Base-by-base conservation (phyloP, 37 sponge, comb jelly and placozoan species). In the Ianthella basta region DNA sequence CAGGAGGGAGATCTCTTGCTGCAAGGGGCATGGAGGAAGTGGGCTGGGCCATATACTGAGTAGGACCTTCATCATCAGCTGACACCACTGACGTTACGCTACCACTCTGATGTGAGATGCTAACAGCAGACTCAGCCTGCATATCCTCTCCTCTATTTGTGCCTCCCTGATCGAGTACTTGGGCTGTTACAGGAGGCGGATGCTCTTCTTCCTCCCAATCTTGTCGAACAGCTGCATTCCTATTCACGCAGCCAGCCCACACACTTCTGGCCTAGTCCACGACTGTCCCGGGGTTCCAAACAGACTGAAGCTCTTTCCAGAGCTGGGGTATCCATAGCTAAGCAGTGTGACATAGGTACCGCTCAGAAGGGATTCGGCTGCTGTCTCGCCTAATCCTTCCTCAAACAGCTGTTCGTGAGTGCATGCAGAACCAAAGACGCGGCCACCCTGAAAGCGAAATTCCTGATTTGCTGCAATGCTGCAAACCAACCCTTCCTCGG, bases 231-330 rank as follows among this genome's bases (percentile, higher is more conserved):
- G 37, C 35, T 85, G 86, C 20, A 65, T 40, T 4, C 81, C 86
- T 27, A 80, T 63, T 60, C 88, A 57, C 15, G 41, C 66, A 10
- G 88, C 82, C 23, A 91, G 56, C 32, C 92, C 92, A 6, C 88
- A 32, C 15, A 88, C 92, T 36, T 88, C 86, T n/a, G 66, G 53
- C 44, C 54, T 84, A 19, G 75, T 30, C 34, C 92, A 27, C 2
- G 86, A 60, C 80, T 88, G 86, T 0, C 88, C 88, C 21, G 92
- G 35, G 1, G 88, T 87, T 0, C 92, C 92, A 32, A 91, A 82
- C 25, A 88, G 24, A 0, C 86, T 82, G 72, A 86, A 82, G 20
- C 88, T 80, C 60, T 91, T 91, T 18, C 92, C 92, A 0, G 80
- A 37, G 23, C 82, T 18, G 14, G 92, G 83, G 30, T 56, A 67